Evolutionary conservation across 1,140 invertebrate species (phyloP), one percentile per base, ranked within the genome.

Genomic region (Lethrus apterus): DNA sequence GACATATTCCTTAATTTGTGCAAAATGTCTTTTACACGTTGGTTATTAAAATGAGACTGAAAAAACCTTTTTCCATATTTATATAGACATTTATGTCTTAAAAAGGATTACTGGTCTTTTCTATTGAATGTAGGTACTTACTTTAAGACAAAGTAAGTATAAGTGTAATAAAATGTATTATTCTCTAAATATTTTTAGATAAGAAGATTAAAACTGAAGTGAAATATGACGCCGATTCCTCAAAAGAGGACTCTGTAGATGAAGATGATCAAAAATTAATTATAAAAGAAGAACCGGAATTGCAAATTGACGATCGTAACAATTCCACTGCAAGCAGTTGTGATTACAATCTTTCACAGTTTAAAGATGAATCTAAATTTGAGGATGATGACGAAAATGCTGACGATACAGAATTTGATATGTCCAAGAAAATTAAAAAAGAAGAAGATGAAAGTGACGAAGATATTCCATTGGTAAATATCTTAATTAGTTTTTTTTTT

Each of bases 401-500:
- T 26, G 42, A 62, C 7, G 48, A 55, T 38, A 66, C 72, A 41
- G 71, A 73, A 19, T 67, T 71, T 48, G 67, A 71, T 42, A 43
- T 58, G 23, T n/a, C 5, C 5, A 5, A 7, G 63, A 8, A 68
- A 23, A 67, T 69, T 33, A 70, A 69, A 58, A 64, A 70, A 51
- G 68, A 73, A 31, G 56, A 56, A 36, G 35, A 74, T 42, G 72
- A 79, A 8, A 78, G 76, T 55, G 83, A 88, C 52, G 86, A 90
- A 66, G 86, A 91, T 69, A 64, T 80, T 33, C 87, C 88, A 48
- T 67, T 88, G 73, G 84, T 87, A 72, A 66, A 68, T 65, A 38
- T 45, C 31, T 35, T 40, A 30, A 32, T 10, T 13, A 42, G 4
- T 40, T 44, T 30, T 3, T 20, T 44, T 11, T 44, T 35, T 45